Base-by-base conservation (phyloP, 2,888 invertebrate genomes). In the Oxyscelio sp. region DNA sequence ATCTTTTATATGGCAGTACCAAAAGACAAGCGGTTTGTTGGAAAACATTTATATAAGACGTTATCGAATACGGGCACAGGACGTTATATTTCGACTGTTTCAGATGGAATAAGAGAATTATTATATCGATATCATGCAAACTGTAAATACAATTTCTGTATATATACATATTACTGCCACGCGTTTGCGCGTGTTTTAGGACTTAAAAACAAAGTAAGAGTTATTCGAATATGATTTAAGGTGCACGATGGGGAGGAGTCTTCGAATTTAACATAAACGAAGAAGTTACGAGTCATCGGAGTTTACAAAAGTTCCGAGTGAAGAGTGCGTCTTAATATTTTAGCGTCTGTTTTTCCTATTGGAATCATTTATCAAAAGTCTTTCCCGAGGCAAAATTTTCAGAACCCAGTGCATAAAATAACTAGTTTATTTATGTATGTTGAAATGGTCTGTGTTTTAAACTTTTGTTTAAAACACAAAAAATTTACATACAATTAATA, bases 41-140 rank as follows among this genome's bases (percentile, higher is more conserved):
- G 27, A 34, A 79, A 68, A 83, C 83, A 71, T 78, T 83, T 83
- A 73, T 83, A 83, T 74, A 79, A 4, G 40, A 83, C 74, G 83
- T 83, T 79, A 83, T 79, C 78, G 58, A 83, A 74, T 83, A 73
- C 78, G 75, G 61, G 73, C 83, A 63, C 65, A 31, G 65, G 61
- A 66, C 56, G 40, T 70, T 78, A 65, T 73, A 83, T 66, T 83
- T 83, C 73, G 78, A 78, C 78, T 79, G 78, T 83, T 83, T 83
- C 61, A 79, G 27, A 68, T 68, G 63, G 66, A 77, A 77, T 65
- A 59, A 75, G 56, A 58, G 56, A 66, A 82, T 71, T 71, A 45
- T 78, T 78, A 61, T 78, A 78, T 83, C 83, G 58, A 73, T 83
- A 83, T 83, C 73, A 78, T 34, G 73, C 50, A 52, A 59, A 77